These are phyloP conservation scores for Drosophila auraria DNA, from an alignment of 1,140 invertebrate species.

Conservation along the genomic window DNA sequence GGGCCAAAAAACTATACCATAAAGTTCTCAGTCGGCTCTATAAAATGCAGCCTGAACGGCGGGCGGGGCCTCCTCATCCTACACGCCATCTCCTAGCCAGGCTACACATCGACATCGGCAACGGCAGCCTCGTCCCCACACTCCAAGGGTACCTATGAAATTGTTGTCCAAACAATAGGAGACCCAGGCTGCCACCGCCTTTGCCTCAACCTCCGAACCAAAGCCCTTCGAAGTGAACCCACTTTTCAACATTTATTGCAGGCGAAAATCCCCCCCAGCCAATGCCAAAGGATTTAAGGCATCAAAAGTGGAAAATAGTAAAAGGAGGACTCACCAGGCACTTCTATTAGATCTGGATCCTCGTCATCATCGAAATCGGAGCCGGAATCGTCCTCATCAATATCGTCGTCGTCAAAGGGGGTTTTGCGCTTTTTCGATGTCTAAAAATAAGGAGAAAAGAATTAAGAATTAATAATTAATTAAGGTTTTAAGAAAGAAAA, in stretches of 20 bases:
- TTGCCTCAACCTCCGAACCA: not conserved
- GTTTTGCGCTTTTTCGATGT: conserved; percentile 77
- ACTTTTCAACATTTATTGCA: conserved; percentile 24
- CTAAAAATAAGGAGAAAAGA: conserved; percentile 28
- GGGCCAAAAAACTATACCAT: conserved; percentile 21
- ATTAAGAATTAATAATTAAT: not conserved
- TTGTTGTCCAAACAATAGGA: conserved; percentile 41
- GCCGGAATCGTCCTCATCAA: conserved; percentile 89
- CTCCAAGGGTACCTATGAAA: conserved; percentile 24
- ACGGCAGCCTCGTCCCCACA: not conserved
- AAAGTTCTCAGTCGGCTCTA: conserved; percentile 14
- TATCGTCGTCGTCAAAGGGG: conserved; percentile 68
- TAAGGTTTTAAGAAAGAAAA: not conserved
- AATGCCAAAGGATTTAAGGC: not conserved
- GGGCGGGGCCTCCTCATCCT: not conserved
- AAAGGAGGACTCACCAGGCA: conserved; percentile 88
- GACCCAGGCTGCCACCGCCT: conserved; percentile 5
- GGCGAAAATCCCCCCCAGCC: not conserved
- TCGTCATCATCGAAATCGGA: conserved; percentile 95
- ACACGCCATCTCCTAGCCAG: not conserved
- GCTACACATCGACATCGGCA: conserved; percentile 1
- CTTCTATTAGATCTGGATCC: conserved; percentile 95
- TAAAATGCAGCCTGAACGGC: not conserved
- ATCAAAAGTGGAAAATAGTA: not conserved
- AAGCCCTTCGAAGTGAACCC: conserved; percentile 26